A percentile compares a stretch with the other conserved stretches of the same genome.
phyloP scores from a whole-genome alignment of 2,113 vertebrate species.

The Corynorhinus townsendii region DNA sequence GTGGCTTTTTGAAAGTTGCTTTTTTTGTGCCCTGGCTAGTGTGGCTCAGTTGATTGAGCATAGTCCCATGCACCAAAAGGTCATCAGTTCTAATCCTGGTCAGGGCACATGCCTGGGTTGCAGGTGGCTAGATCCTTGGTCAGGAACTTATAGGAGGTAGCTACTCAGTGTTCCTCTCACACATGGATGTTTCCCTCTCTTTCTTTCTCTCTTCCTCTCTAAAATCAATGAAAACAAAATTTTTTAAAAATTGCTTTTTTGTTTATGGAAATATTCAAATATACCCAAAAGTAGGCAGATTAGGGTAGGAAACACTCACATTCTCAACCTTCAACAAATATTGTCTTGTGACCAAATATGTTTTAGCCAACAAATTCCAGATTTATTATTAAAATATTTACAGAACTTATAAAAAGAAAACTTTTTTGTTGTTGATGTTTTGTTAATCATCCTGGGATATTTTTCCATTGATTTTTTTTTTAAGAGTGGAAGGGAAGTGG shows the following conservation, averaged over 20 bases:
- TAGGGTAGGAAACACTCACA: background rate
- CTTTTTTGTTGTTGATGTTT: no score
- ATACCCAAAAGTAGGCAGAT: background rate
- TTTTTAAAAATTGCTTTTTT: background rate
- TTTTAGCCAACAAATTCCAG: background rate
- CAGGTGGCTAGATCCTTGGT: no score
- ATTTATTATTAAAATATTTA: background rate
- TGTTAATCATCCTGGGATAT: no score
- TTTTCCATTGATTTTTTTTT: no score
- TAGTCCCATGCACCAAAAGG: background rate
- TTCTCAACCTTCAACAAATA: background rate
- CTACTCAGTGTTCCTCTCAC: background rate
- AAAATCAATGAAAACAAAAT: background rate
- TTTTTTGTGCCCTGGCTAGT: background rate
- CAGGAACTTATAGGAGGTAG: background rate
- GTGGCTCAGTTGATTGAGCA: background rate
- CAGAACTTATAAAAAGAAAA: background rate
- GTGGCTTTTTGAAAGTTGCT: background rate
- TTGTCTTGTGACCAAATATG: background rate
- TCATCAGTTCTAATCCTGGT: background rate
- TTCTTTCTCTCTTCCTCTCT: no score
- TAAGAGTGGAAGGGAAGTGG: no score
- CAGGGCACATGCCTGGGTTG: background rate
- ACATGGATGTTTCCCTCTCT: no score
- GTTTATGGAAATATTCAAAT: background rate